phyloP scores from a whole-genome alignment of 2,113 vertebrate species.

The Okapia johnstoni region DNA sequence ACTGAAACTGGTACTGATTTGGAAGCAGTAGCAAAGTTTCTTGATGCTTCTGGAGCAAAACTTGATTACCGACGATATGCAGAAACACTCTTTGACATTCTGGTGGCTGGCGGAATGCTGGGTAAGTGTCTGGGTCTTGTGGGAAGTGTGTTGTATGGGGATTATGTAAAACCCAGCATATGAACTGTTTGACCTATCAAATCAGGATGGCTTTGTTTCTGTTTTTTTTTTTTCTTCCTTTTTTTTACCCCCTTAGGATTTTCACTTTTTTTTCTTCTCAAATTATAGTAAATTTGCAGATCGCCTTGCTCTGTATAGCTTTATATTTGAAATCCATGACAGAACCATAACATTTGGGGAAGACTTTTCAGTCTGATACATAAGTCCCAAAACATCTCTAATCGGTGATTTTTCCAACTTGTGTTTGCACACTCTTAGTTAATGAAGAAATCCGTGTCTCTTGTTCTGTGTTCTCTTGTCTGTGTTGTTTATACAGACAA shows the following conservation, averaged over 20 bases:
- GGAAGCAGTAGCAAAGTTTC: conserved; percentile 99
- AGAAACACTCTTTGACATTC: conserved; percentile 99
- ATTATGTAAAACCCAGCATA: neutral
- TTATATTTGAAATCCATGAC: neutral
- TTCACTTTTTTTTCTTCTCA: neutral
- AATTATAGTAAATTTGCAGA: neutral
- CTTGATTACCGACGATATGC: conserved; percentile 99
- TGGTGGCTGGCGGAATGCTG: conserved; percentile 99
- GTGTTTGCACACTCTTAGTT: neutral
- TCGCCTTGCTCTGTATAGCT: neutral
- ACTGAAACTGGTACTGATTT: conserved; percentile 98
- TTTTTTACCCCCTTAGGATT: neutral
- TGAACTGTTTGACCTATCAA: neutral
- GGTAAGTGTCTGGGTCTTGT: conserved; percentile 83
- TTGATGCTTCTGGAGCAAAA: conserved; percentile 99
- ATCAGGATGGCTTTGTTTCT: neutral
- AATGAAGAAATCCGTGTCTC: neutral
- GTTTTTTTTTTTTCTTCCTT: neutral
- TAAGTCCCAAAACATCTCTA: neutral
- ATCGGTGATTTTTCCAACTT: neutral
- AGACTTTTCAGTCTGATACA: neutral
- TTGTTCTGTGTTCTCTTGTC: neutral
- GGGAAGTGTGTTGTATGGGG: neutral
- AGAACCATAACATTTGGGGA: neutral
- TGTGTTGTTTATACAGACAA: no score